Percentiles rank a stretch among this genome's conserved stretches.
Conservation (phyloP, 1,140 invertebrate species). For the Meloidogyne floridensis region DNA sequence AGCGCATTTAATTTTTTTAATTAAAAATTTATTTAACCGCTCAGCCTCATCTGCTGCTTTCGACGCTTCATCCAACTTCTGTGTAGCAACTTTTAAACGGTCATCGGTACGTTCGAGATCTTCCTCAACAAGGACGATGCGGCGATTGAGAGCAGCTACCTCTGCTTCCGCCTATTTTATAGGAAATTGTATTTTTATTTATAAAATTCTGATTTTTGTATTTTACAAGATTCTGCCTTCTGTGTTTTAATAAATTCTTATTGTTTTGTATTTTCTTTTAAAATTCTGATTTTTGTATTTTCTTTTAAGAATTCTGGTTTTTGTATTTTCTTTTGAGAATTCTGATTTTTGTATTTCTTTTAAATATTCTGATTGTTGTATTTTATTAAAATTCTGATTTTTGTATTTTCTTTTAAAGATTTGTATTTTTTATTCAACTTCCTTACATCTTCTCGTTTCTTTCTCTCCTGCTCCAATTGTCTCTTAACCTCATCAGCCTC, state of each 20-base stretch:
- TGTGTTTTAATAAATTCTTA: background rate
- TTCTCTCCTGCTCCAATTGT: slow-evolving; percentile 65
- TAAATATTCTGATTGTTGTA: no score
- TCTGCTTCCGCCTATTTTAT: slow-evolving; percentile 86
- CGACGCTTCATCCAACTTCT: slow-evolving; percentile 96
- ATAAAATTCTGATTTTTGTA: background rate
- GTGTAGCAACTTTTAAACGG: slow-evolving; percentile 89
- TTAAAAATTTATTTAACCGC: slow-evolving; percentile 74
- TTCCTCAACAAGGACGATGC: slow-evolving; percentile 96
- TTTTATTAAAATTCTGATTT: background rate
- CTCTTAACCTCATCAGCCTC: slow-evolving; percentile 70
- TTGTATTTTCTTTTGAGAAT: no score
- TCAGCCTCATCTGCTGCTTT: slow-evolving; percentile 98
- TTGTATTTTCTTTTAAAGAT: background rate
- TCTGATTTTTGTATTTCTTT: no score
- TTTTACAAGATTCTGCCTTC: background rate
- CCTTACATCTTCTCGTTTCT: slow-evolving; percentile 65
- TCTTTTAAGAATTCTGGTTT: no score
- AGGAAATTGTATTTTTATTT: background rate
- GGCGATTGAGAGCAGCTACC: slow-evolving; percentile 93
- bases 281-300: no score
- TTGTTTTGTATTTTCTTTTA: background rate
- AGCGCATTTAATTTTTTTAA: background rate
- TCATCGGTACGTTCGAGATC: slow-evolving; percentile 97
- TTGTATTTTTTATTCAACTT: background rate